Evolutionary conservation across 2,113 vertebrate species (phyloP).

Genomic region (Cariama cristata): DNA sequence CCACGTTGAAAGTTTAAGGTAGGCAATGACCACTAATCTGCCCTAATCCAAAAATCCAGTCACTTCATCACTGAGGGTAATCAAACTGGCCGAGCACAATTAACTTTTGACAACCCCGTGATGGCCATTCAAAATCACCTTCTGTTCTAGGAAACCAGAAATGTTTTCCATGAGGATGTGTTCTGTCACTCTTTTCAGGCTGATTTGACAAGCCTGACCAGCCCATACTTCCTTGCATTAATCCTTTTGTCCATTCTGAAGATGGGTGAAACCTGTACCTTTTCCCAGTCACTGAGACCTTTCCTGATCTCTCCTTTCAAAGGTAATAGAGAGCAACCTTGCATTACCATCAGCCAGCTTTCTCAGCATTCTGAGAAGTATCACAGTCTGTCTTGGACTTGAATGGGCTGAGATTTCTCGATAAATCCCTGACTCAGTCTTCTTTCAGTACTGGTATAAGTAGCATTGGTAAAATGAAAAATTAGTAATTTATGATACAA

Average conservation of each 20-base stretch:
- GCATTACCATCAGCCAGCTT: background rate
- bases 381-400: background rate
- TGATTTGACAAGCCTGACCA: background rate
- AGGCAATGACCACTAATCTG: background rate
- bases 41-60: background rate
- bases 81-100: background rate
- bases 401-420: background rate
- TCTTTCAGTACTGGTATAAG: background rate
- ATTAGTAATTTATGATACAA: background rate
- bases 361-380: background rate
- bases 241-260: background rate
- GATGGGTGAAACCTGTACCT: background rate
- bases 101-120: background rate
- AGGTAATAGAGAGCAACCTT: background rate
- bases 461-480: background rate
- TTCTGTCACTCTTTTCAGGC: background rate
- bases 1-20: background rate
- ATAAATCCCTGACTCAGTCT: background rate
- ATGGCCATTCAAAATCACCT: background rate
- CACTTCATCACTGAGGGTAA: background rate
- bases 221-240: background rate
- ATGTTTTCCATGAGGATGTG: background rate
- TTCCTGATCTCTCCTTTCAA: background rate
- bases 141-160: background rate
- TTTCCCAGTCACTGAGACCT: background rate